Percentiles rank a stretch among this genome's conserved stretches.
Conservation (phyloP, 2,113 vertebrate genomes). For the Bettongia penicillata region DNA sequence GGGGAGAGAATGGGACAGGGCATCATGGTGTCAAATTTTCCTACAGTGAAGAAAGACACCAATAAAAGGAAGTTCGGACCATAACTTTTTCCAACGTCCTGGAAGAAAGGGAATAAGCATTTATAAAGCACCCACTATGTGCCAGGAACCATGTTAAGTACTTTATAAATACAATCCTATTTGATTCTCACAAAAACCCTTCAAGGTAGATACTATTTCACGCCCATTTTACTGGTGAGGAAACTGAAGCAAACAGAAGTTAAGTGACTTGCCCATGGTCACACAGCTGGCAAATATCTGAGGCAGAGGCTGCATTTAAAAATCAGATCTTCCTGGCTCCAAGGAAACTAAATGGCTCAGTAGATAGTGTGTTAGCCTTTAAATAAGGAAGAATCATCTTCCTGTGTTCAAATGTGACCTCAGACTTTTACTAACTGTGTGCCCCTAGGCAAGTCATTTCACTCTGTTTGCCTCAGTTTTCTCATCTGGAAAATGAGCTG, state of each 20-base stretch:
- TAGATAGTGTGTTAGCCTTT: no score
- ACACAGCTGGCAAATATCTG: no score
- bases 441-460: background rate
- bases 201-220: background rate
- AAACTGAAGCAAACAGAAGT: background rate
- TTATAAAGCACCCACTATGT: background rate
- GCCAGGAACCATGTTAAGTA: background rate
- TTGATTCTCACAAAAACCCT: background rate
- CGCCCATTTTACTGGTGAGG: background rate
- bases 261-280: no score
- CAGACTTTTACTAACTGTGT: background rate
- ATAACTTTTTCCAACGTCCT: background rate
- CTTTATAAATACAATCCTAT: background rate
- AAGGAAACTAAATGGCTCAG: no score
- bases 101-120: background rate
- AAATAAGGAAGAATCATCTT: no score
- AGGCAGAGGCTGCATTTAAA: background rate
- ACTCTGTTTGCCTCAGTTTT: background rate
- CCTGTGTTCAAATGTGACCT: background rate
- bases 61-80: background rate
- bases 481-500: background rate
- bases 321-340: background rate
- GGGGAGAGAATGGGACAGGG: background rate
- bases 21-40: background rate
- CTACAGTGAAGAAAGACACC: background rate